A percentile compares a stretch with the other conserved stretches of the same genome.
Evolutionary conservation across 2,113 vertebrate species (phyloP).

Genomic region (Varanus komodoensis): DNA sequence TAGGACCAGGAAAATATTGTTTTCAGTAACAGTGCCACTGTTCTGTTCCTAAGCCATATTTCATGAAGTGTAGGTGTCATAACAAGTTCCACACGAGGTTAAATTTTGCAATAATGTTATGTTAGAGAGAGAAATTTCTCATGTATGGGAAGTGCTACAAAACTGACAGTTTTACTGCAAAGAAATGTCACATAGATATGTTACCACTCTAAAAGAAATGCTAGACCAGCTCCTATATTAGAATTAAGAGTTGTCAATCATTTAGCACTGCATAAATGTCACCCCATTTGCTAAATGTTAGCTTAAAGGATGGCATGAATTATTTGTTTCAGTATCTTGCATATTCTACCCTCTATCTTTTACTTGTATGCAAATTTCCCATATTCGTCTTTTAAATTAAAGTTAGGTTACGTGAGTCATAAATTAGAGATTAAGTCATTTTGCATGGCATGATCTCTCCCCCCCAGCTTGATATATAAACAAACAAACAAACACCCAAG

Average conservation of each 20-base stretch:
- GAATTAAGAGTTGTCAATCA: constrained; percentile 38
- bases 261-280: constrained; percentile 36
- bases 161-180: constrained; percentile 38
- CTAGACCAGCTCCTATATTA: constrained; percentile 47
- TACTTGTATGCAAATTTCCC: neutral
- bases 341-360: neutral
- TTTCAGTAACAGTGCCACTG: constrained; percentile 34
- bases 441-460: constrained; percentile 15
- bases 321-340: constrained; percentile 28
- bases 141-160: constrained; percentile 46
- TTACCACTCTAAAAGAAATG: constrained; percentile 40
- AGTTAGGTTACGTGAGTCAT: constrained; percentile 17
- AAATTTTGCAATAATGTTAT: constrained; percentile 70
- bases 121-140: constrained; percentile 63
- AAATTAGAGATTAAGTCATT: constrained; percentile 4
- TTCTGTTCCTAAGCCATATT: constrained; percentile 64
- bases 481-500: constrained; percentile 6
- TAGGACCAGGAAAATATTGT: constrained; percentile 64
- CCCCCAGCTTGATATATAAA: neutral
- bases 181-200: constrained; percentile 38
- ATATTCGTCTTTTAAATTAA: constrained; percentile 26
- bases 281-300: constrained; percentile 30
- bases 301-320: constrained; percentile 38
- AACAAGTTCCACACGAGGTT: constrained; percentile 65
- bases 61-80: constrained; percentile 65